Evolutionary conservation across 2,113 vertebrate genomes (phyloP).

Genomic region (Macquaria ambigua): DNA sequence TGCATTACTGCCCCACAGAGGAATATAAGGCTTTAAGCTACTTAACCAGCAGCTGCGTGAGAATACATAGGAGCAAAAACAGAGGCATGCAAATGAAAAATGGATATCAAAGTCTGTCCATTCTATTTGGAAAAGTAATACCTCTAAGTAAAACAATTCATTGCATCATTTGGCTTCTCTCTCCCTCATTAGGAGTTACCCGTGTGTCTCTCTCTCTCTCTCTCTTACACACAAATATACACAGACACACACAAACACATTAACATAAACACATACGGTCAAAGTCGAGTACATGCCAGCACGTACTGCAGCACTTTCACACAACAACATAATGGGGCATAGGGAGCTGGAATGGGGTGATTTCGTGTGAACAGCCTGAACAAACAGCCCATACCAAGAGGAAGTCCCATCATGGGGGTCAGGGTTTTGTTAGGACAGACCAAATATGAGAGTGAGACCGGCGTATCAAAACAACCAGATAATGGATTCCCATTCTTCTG

Average conservation of each 20-base stretch:
- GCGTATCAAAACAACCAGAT: conserved; percentile 57
- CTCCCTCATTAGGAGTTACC: conserved; percentile 32
- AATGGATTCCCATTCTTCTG: conserved; percentile 53
- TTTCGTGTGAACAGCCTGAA: conserved; percentile 62
- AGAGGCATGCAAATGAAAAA: conserved; percentile 54
- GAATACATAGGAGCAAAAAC: conserved; percentile 34
- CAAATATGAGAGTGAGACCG: conserved; percentile 55
- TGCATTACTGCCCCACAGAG: conserved; percentile 38
- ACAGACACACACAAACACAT: conserved; percentile 1
- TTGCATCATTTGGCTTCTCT: conserved; percentile 34
- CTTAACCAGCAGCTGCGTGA: conserved; percentile 50
- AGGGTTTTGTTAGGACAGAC: conserved; percentile 59
- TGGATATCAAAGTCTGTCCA: conserved; percentile 10
- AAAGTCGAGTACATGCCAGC: conserved; percentile 18
- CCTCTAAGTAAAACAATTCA: conserved; percentile 17
- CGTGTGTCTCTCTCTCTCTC: neutral
- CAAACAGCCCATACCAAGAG: conserved; percentile 64
- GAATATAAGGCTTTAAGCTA: conserved; percentile 47
- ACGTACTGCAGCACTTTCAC: conserved; percentile 27
- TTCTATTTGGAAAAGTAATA: conserved; percentile 13
- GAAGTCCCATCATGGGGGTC: conserved; percentile 59
- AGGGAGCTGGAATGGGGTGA: conserved; percentile 33
- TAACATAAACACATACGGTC: conserved; percentile 14
- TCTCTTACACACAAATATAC: neutral
- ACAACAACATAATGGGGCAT: conserved; percentile 32